phyloP scores from a whole-genome alignment of 1,140 invertebrate genomes.

The Amyelois transitella region DNA sequence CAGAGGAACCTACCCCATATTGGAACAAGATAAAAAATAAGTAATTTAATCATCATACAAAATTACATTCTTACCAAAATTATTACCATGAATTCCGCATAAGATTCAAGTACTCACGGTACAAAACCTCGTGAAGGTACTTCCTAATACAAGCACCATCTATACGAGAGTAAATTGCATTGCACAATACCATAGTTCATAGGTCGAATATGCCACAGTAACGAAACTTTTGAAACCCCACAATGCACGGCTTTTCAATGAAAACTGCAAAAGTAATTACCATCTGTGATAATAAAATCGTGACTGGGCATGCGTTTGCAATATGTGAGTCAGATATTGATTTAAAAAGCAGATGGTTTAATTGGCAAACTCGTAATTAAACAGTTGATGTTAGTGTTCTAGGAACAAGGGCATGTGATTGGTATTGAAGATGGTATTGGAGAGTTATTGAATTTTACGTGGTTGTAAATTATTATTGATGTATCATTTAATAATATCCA shows the following conservation, averaged over 20 bases:
- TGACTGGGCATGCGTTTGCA: neutral
- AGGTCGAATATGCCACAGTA: neutral
- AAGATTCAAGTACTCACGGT: neutral
- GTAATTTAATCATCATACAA: no score
- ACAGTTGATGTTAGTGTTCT: neutral
- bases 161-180: neutral
- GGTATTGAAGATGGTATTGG: neutral
- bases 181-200: neutral
- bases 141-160: neutral
- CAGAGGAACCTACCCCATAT: neutral
- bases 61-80: no score
- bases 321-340: neutral
- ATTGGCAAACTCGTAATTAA: neutral
- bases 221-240: neutral
- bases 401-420: neutral
- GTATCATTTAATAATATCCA: no score
- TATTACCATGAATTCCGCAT: neutral
- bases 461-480: no score
- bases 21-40: neutral
- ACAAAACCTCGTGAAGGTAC: neutral
- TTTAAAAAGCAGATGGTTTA: conserved; percentile 1
- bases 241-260: conserved; percentile 4
- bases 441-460: neutral
- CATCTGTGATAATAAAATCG: conserved; percentile 4
- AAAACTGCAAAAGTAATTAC: conserved; percentile 1